Base-by-base conservation (phyloP, 2,113 vertebrate species). In the Canis aureus region DNA sequence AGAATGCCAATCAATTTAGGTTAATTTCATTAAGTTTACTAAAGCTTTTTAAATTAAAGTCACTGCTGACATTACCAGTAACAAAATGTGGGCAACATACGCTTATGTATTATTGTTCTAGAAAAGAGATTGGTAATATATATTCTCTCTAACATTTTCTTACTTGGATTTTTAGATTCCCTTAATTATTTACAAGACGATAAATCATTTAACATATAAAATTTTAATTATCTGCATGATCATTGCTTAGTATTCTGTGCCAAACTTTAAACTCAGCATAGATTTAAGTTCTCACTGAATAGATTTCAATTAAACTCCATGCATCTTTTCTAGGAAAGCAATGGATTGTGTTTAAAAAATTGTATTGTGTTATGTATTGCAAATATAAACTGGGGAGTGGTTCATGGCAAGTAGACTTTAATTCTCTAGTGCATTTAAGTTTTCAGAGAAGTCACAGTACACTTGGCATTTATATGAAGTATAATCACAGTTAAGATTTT, bases 121-220 rank as follows among this genome's bases (percentile, higher is more conserved):
- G 91, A 96, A 97, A 97, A 96, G 82, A 92, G 66, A 83, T 94
- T 95, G 12, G n/a, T 79, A 97, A 87, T 98, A 97, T 76, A 97
- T 96, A 96, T 95, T 95, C 95, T 96, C 76, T 97, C 86, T 73
- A n/a, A 8, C 92, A 89, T 97, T 97, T 98, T 91, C 94, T 98
- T 98, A 95, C 98, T 98, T 97, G 94, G 86, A 95, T 98, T 99
- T 98, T 98, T 1, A 97, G 98, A 98, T 98, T 89, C 55, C 73
- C 94, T 99, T 98, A 99, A 99, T 99, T 99, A 99, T 99, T 99
- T 98, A 99, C 91, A 98, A 97, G 88, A 98, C 64, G 97, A 98
- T 99, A 99, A 99, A 99, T 99, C 98, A 98, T 99, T 98, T 98
- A 99, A 98, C 97, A 93, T 97, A 98, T 99, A 98, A 99, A 99